These are phyloP conservation scores for Phorcus lineatus DNA, from an alignment of 2,888 invertebrate species.

Conservation along the genomic window DNA sequence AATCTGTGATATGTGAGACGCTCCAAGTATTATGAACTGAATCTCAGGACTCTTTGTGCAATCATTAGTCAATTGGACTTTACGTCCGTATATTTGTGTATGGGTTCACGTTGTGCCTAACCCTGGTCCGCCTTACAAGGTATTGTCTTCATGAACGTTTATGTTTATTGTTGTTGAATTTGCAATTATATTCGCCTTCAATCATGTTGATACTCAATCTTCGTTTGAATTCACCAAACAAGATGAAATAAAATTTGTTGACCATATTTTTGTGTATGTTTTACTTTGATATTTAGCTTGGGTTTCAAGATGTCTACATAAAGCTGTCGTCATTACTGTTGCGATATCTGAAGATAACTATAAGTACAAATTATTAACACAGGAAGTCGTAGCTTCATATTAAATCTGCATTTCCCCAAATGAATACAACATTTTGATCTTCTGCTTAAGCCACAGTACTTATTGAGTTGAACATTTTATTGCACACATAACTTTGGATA, in stretches of 20 bases:
- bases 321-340: too few species aligned
- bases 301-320: too few species aligned
- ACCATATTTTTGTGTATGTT: not conserved
- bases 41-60: slow-evolving; percentile 14
- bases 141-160: not conserved
- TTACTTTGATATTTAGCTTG: not conserved
- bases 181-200: not conserved
- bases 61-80: not conserved
- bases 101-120: not conserved
- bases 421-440: too few species aligned
- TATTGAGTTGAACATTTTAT: too few species aligned
- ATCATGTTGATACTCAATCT: slow-evolving; percentile 3
- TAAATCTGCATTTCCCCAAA: too few species aligned
- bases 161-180: slow-evolving; percentile 7
- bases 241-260: slow-evolving; percentile 17
- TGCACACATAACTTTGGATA: too few species aligned
- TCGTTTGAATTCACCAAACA: not conserved
- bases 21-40: not conserved
- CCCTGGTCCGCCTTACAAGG: not conserved
- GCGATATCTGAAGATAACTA: too few species aligned
- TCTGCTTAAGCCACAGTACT: too few species aligned
- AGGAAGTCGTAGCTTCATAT: too few species aligned
- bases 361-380: too few species aligned
- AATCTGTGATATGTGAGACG: not conserved
- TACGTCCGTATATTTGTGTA: not conserved